Evolutionary conservation across 2,797 vertebrate genomes (phyloP), one percentile per base, ranked within the genome.

Genomic region (Oreochromis grahami): DNA sequence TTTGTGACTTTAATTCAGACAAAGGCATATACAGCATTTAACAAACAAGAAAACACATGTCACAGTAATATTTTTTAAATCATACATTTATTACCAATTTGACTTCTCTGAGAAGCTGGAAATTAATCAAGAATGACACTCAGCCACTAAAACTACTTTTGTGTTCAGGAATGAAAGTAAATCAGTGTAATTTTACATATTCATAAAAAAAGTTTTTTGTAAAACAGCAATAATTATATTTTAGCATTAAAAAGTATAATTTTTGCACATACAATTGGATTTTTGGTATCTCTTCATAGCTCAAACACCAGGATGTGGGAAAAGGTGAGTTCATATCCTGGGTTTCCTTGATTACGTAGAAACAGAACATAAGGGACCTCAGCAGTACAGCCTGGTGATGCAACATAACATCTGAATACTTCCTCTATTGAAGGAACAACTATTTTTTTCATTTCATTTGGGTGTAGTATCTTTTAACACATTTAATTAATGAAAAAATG

Each of bases 361-460:
- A 50, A 48, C 11, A 48, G 15, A 65, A 41, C 34, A 65, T 65
- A 21, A 65, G 34, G 0, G 19, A 38, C 34, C 4, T 65, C 34
- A 38, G 36, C 34, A 21, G 60, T n/a, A 36, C 17, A 0, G 9
- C 58, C 17, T 36, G 0, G 0, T n/a, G 41, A 4, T 41, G n/a
- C 34, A 65, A 21, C 34, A 65, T 41, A 65, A 21, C 34, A 65
- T 41, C 60, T 38, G 34, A 19, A 21, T 12, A 17, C 38, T 70
- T 45, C 65, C 65, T 45, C 38, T 45, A 5, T 2, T 15, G 38
- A 70, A 11, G 65, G 38, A 70, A 70, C 38, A 70, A 2, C 34
- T 14, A 21, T 21, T 21, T 43, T 24, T 70, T 1, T 0, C 0
- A 43, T 70, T 70, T 70, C 14, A 29, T 29, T 48, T 72, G 0